Conservation (phyloP, 2,113 vertebrate species). For the Hippocampus guttulatus region DNA sequence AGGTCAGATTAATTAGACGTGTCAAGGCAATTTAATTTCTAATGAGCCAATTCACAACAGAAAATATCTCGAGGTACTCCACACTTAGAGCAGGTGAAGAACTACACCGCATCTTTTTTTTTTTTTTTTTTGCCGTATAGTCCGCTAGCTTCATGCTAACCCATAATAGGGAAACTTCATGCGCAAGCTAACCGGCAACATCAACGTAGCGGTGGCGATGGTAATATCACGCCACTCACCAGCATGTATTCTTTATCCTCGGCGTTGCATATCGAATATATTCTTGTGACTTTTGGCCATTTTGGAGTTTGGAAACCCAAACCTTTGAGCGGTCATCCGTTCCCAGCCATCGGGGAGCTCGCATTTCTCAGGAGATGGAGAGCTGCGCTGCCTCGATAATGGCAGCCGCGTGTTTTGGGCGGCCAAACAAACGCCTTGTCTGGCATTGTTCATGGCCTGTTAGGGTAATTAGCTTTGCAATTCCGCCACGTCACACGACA, state of each 20-base stretch:
- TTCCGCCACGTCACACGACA: slow-evolving; percentile 23
- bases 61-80: neutral
- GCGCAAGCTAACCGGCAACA: too few species aligned
- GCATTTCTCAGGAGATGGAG: slow-evolving; percentile 1
- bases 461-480: slow-evolving; percentile 37
- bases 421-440: slow-evolving; percentile 32
- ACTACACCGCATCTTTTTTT: too few species aligned
- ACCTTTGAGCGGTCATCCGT: neutral
- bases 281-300: too few species aligned
- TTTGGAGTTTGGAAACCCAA: neutral
- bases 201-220: too few species aligned
- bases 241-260: too few species aligned
- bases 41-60: neutral
- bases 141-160: too few species aligned
- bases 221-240: too few species aligned
- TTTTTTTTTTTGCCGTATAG: too few species aligned
- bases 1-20: neutral
- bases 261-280: too few species aligned
- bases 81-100: neutral
- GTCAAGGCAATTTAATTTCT: neutral
- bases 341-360: neutral
- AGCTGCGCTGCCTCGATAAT: neutral
- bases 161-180: too few species aligned
- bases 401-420: slow-evolving; percentile 1
- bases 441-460: slow-evolving; percentile 28